A percentile compares a stretch with the other conserved stretches of the same genome.
Conservation (phyloP, 64 coral and sea anemone genomes). For the Porites lutea region DNA sequence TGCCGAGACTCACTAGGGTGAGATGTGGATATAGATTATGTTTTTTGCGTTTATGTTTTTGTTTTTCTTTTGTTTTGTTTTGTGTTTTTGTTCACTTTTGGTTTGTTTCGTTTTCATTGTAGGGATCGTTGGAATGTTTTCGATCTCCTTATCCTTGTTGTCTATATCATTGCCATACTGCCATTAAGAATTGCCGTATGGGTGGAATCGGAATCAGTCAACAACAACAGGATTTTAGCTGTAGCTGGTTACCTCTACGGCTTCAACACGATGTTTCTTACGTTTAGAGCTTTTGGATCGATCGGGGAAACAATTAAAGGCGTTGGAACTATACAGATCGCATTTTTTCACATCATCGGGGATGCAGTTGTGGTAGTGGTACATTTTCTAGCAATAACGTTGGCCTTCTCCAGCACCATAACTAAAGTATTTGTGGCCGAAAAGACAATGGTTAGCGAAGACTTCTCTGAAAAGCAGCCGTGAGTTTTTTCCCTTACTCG, state of each 20-base stretch:
- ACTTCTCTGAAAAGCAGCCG: not conserved
- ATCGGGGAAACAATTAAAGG: not conserved
- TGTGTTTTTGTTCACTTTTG: too few species aligned
- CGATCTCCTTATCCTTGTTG: conserved; percentile 1
- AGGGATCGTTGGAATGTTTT: conserved; percentile 61
- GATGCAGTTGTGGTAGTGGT: not conserved
- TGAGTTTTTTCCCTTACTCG: not conserved
- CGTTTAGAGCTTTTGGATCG: conserved; percentile 24
- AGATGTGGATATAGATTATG: too few species aligned
- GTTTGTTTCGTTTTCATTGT: not conserved
- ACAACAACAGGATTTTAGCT: conserved; percentile 8
- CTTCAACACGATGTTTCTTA: conserved; percentile 46
- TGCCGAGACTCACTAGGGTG: too few species aligned
- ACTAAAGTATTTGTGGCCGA: conserved; percentile 34
- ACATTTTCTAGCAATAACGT: not conserved
- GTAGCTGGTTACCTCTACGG: conserved; percentile 40
- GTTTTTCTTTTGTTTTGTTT: too few species aligned
- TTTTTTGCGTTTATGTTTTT: too few species aligned
- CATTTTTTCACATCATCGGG: conserved; percentile 16
- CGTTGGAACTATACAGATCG: conserved; percentile 27
- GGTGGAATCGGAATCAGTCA: not conserved
- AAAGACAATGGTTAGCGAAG: not conserved
- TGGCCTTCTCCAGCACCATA: conserved; percentile 37
- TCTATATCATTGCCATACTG: not conserved
- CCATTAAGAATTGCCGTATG: conserved; percentile 12